Evolutionary conservation across 2,888 invertebrate species (phyloP).

Genomic region (Gymnosoma rotundatum): DNA sequence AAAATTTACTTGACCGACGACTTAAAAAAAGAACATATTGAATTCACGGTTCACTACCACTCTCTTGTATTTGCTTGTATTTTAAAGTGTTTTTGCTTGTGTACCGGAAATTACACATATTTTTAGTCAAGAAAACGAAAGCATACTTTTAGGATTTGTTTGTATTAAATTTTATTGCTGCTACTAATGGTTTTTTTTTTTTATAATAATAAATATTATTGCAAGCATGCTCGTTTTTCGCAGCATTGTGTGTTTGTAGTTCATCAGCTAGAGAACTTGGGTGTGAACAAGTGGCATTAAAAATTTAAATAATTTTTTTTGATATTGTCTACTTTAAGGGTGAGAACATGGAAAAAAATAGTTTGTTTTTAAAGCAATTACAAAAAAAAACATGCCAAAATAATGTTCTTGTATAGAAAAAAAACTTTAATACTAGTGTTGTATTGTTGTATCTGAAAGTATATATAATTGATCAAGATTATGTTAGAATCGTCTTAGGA

Average conservation of each 20-base stretch:
- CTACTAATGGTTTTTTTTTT: not conserved
- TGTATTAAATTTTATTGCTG: not conserved
- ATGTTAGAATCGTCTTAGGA: too few species aligned
- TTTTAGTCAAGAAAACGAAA: not conserved
- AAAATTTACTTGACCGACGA: too few species aligned
- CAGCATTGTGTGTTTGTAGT: not conserved
- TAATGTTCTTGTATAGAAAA: too few species aligned
- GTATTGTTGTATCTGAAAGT: too few species aligned
- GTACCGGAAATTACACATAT: conserved; percentile 27
- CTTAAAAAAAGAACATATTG: not conserved
- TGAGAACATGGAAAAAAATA: too few species aligned
- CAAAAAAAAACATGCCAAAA: too few species aligned
- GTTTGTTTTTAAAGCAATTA: too few species aligned
- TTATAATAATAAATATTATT: not conserved
- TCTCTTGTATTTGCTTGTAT: not conserved
- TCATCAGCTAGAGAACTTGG: not conserved
- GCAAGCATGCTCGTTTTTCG: not conserved
- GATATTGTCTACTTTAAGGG: too few species aligned
- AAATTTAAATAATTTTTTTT: too few species aligned
- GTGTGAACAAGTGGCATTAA: too few species aligned
- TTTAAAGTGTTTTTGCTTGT: not conserved
- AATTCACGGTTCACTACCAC: not conserved
- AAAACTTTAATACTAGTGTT: too few species aligned
- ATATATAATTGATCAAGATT: too few species aligned
- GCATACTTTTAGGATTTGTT: not conserved